Base-by-base conservation (phyloP, 2,113 vertebrate species). In the Podocnemis expansa region DNA sequence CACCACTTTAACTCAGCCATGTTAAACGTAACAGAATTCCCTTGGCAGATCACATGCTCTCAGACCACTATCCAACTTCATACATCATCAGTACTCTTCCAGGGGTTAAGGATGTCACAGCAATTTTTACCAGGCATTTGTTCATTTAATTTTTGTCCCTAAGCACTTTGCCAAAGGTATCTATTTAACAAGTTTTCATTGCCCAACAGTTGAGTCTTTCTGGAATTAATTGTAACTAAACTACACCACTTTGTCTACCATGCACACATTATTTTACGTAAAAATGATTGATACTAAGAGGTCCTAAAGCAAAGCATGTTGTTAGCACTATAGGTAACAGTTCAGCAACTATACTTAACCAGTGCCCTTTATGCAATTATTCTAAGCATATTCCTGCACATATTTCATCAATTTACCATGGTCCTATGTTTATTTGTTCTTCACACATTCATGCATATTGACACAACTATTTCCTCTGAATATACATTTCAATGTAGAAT, bases 1-100 rank as follows among this genome's bases (percentile, higher is more conserved):
- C 31, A 76, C 79, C 73, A 24, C 31, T 52, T 8, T n/a, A 27
- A 67, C n/a, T 45, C 31, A 49, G 52, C 41, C 5, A 4, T 55
- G 27, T 27, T 29, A 10, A 79, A 29, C 25, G 47, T 73, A 14
- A 87, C 54, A 21, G 3, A 19, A 12, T n/a, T 82, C 67, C 16
- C 21, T 43, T 29, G 16, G 78, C 16, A 93, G 17, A 4, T 25
- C 34, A 54, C 13, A 13, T 80, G 54, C 38, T 54, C 24, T 45
- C 38, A 90, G 1, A 83, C 43, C 47, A 73, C 29, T 73, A 19
- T 54, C 58, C 16, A 52, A 19, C 43, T 49, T 76, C 70, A 0
- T 16, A 70, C 0, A 49, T 17, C 41, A 82, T 16, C n/a, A 7
- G 1, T 58, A 78, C 49, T 79, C 34, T 43, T 1, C 1, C 0